Conservation (phyloP, 2,797 vertebrate genomes). For the Semotilus atromaculatus region DNA sequence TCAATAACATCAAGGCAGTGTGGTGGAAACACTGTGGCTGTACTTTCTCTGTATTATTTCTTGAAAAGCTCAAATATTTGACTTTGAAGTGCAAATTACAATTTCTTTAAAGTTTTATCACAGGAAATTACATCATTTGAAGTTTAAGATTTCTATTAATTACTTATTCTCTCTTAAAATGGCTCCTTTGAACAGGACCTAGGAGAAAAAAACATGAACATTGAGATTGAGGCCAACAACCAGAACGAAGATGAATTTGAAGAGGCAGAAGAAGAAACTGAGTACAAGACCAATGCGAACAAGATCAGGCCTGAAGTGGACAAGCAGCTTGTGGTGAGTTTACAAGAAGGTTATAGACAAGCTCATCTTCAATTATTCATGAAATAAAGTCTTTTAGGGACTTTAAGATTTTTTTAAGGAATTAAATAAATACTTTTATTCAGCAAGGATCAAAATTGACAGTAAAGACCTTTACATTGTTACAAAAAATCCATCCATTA, state of each 20-base stretch:
- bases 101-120: constrained; percentile 9
- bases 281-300: constrained; percentile 61
- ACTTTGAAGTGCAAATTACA: constrained; percentile 10
- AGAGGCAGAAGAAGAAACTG: constrained; percentile 81
- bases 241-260: constrained; percentile 87
- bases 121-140: constrained; percentile 13
- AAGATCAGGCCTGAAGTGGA: constrained; percentile 73
- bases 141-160: constrained; percentile 13
- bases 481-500: background rate
- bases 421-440: background rate
- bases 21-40: constrained; percentile 12
- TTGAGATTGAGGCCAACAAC: constrained; percentile 84
- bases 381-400: background rate
- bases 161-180: background rate
- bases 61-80: constrained; percentile 13
- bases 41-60: constrained; percentile 28
- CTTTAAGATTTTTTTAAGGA: background rate
- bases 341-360: background rate
- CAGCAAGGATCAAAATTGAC: background rate
- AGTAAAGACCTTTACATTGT: background rate
- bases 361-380: background rate
- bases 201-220: constrained; percentile 78
- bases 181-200: constrained; percentile 65
- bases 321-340: constrained; percentile 61
- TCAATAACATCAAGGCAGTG: constrained; percentile 19